phyloP scores from a whole-genome alignment of 1,140 invertebrate species.

The Episyrphus balteatus region DNA sequence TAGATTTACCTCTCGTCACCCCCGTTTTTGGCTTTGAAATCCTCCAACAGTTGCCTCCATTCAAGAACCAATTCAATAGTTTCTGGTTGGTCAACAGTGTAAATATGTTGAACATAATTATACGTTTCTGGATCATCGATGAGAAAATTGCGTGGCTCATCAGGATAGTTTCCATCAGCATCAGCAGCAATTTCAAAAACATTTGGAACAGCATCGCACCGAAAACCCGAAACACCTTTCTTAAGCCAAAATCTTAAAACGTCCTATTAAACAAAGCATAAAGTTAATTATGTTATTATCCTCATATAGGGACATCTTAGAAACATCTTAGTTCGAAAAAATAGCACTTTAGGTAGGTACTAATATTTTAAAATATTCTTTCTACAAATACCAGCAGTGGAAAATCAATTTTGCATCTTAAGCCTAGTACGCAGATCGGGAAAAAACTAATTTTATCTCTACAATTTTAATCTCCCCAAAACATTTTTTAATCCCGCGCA shows the following conservation, averaged over 20 bases:
- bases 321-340: too few relatives aligned
- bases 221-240: conserved; percentile 64
- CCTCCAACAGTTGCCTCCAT: conserved; percentile 44
- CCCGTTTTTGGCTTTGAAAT: conserved; percentile 33
- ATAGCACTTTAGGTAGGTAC: too few relatives aligned
- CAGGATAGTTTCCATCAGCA: conserved; percentile 37
- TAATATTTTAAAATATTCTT: too few relatives aligned
- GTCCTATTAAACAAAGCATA: conserved; percentile 30
- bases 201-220: conserved; percentile 51
- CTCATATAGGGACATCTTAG: too few relatives aligned
- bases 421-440: too few relatives aligned
- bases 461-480: too few relatives aligned
- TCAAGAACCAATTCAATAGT: conserved; percentile 42
- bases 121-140: conserved; percentile 35
- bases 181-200: conserved; percentile 45
- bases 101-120: conserved; percentile 41
- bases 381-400: too few relatives aligned
- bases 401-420: too few relatives aligned
- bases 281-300: too few relatives aligned
- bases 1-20: conserved; percentile 31
- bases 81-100: conserved; percentile 42
- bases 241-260: conserved; percentile 63
- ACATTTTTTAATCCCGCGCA: too few relatives aligned
- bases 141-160: conserved; percentile 38
- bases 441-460: too few relatives aligned